These are phyloP conservation scores for Drosophila bifasciata DNA, from an alignment of 1,140 invertebrate genomes.

Conservation along the genomic window DNA sequence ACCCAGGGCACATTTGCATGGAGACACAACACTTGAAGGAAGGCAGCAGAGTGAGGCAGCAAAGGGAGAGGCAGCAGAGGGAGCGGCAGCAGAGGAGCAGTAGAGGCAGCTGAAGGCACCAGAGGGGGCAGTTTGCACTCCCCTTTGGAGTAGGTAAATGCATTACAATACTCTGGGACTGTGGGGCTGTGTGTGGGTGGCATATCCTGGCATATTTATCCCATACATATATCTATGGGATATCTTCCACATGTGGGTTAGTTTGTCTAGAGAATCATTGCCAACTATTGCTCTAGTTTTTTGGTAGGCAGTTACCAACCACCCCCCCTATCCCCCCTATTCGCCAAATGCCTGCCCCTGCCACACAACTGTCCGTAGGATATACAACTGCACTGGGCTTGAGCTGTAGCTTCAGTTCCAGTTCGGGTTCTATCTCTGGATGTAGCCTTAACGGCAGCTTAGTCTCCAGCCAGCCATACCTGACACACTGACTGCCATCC, in stretches of 20 bases:
- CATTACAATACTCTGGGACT: conserved; percentile 69
- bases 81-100: not conserved
- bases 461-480: conserved; percentile 60
- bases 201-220: conserved; percentile 30
- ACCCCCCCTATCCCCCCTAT: too few species aligned
- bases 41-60: conserved; percentile 1
- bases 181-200: conserved; percentile 45
- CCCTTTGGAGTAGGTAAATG: conserved; percentile 59
- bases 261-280: conserved; percentile 53
- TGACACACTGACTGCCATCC: too few species aligned
- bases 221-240: conserved; percentile 16
- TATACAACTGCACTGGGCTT: conserved; percentile 58
- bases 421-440: too few species aligned
- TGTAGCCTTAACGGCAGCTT: conserved; percentile 69
- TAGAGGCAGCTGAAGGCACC: too few species aligned
- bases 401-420: conserved; percentile 41
- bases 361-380: conserved; percentile 60
- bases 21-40: conserved; percentile 60
- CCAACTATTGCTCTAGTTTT: conserved; percentile 66
- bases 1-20: conserved; percentile 73
- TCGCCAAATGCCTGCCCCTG: not conserved
- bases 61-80: conserved; percentile 5
- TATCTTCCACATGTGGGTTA: conserved; percentile 49
- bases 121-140: not conserved
- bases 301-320: conserved; percentile 12